Conservation (phyloP, 92 coral and sea anemone genomes). For the Epizoanthus illoricatus region DNA sequence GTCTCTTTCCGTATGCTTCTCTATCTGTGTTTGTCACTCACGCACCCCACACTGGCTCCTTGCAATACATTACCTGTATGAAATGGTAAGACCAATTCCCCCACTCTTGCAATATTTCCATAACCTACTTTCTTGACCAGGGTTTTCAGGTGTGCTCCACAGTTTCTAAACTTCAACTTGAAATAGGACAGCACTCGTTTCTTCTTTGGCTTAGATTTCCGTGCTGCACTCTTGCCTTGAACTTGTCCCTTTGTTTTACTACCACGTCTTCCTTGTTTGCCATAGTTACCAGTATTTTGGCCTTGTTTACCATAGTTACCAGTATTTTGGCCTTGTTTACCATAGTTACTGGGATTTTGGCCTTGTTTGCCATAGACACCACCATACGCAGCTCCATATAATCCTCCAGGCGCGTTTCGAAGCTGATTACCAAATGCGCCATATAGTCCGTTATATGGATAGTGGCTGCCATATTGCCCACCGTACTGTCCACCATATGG, state of each 20-base stretch:
- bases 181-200: slow-evolving; percentile 31
- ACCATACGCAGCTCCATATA: slow-evolving; percentile 1
- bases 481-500: slow-evolving; percentile 4
- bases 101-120: slow-evolving; percentile 33
- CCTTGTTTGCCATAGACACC: slow-evolving; percentile 23
- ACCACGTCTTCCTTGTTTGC: not conserved
- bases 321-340: not conserved
- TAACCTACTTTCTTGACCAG: slow-evolving; percentile 26
- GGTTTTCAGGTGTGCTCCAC: not conserved
- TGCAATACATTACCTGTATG: slow-evolving; percentile 14
- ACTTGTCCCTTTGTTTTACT: not conserved
- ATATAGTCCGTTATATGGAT: not conserved
- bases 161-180: slow-evolving; percentile 28
- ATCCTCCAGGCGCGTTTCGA: not conserved
- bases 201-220: not conserved
- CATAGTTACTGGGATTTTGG: not conserved
- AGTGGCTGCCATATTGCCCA: not conserved
- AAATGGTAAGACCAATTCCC: slow-evolving; percentile 5
- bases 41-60: not conserved
- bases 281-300: not conserved
- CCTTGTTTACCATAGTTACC: not conserved
- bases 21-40: not conserved
- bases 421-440: not conserved
- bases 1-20: no score
- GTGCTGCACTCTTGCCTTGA: not conserved